Conservation (phyloP, 2,113 vertebrate species). For the Verasper variegatus region DNA sequence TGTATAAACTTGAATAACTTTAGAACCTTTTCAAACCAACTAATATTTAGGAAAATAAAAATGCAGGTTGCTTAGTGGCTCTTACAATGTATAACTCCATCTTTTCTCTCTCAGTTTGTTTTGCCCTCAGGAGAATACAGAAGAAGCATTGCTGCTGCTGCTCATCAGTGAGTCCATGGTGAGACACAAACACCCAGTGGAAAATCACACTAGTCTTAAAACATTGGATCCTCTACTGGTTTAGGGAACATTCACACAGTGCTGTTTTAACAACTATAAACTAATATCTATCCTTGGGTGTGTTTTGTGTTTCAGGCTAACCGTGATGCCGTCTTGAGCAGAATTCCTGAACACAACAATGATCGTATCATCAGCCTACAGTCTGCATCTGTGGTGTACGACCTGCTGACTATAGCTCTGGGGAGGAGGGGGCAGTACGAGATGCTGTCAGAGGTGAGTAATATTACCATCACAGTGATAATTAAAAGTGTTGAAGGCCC, state of each 20-base stretch:
- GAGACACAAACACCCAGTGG: constrained; percentile 64
- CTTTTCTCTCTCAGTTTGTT: constrained; percentile 87
- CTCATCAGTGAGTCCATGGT: constrained; percentile 99
- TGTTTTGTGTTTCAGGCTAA: constrained; percentile 86
- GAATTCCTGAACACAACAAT: constrained; percentile 95
- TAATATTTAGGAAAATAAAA: too few relatives aligned
- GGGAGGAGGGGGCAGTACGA: constrained; percentile 98
- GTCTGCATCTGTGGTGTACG: constrained; percentile 96
- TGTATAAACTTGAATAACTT: too few relatives aligned
- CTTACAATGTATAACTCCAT: constrained; percentile 5
- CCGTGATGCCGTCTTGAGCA: constrained; percentile 95
- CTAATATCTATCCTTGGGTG: background rate
- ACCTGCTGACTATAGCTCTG: constrained; percentile 95
- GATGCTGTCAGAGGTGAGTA: constrained; percentile 96
- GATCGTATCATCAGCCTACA: constrained; percentile 98
- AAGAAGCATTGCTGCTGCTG: constrained; percentile 94
- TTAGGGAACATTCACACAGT: background rate
- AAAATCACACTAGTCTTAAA: background rate
- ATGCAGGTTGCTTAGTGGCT: too few relatives aligned
- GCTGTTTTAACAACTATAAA: background rate
- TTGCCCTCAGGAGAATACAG: constrained; percentile 99
- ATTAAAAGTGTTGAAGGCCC: constrained; percentile 10
- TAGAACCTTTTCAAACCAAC: too few relatives aligned
- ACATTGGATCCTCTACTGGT: background rate
- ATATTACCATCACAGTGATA: constrained; percentile 10